Evolutionary conservation across 2,888 invertebrate species (phyloP), one percentile per base, ranked within the genome.

Genomic region (Orchestes rusci): DNA sequence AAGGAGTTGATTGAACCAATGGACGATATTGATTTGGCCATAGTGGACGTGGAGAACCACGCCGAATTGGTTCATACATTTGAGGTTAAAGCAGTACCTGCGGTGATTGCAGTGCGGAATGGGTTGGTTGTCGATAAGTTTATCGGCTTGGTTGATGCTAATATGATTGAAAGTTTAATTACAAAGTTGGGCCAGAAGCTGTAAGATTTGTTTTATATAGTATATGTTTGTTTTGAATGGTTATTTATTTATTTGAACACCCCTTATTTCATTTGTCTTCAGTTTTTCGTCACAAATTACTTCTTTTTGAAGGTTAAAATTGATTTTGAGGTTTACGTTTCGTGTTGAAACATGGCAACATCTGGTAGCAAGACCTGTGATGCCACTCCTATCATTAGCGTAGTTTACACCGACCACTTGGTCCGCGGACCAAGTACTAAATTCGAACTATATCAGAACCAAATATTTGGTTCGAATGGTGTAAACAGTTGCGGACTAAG

Each of bases 121-220:
- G 89, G 89, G 2, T 73, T 85, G 16, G 83, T 90, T 37, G 82
- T 88, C 13, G 88, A 89, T 67, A 90, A 90, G 66, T 89, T 90
- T 64, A 85, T 90, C 53, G 90, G 90, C 0, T 66, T 90, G n/a
- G 85, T 87, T 0, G 87, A 88, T 62, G 77, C 82, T 0, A 76
- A 79, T 56, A 84, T 84, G 78, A 88, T 89, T 60, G 84, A 86
- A 43, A 79, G 76, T 45, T 74, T 89, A 51, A 84, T 89, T 61
- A 76, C 79, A 49, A 82, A 82, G 59, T 61, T 77, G 51, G 59
- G 61, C 43, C 56, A 59, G 36, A 64, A 65, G 53, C 45, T 52
- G 34, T 59, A 54, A 49, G n/a, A n/a, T n/a, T n/a, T n/a, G n/a
- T n/a, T n/a, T n/a, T 39, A 35, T 16, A 29, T 41, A 34, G 15